Evolutionary conservation across 2,888 invertebrate species (phyloP), one percentile per base, ranked within the genome.

Genomic region (Brenthis hecate): DNA sequence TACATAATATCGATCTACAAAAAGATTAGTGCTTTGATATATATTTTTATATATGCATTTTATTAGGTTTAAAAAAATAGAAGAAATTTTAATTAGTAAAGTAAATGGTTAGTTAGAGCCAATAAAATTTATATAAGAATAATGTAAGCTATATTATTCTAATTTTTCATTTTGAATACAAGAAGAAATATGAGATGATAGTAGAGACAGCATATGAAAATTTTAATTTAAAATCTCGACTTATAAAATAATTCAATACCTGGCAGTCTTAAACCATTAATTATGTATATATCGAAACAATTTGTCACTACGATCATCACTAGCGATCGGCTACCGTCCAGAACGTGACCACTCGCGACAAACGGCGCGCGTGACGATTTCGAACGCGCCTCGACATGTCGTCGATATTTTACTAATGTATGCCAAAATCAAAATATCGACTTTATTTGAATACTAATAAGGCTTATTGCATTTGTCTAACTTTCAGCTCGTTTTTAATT

Each of bases 291-390:
- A 36, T 58, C 36, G 36, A 68, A 55, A 47, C 48, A 64, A 56
- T 64, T 64, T 64, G 55, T 56, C 64, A 58, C 23, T n/a, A 36
- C 28, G 61, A n/a, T 28, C 66, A 71, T 76, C 86, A 80, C 82
- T 76, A 76, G 62, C 81, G 77, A 82, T 82, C 74, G 71, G 87
- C 91, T 90, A 89, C 91, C 81, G 91, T 86, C 81, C 79, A 75
- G 85, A 90, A 85, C 91, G 91, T 91, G 91, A 91, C 89, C 80
- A 80, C 76, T 77, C 79, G 89, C 88, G 88, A 89, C 87, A 88
- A 87, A 89, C 88, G 83, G 85, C 86, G 85, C 87, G 86, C 89
- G 88, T 88, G 89, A 89, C 85, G 87, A 83, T 83, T 84, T 78
- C 79, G 80, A 85, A 86, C 85, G 82, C 81, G 82, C 80, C 76